Conservation (phyloP, 2,797 vertebrate genomes). For the Lithobates sylvaticus region DNA sequence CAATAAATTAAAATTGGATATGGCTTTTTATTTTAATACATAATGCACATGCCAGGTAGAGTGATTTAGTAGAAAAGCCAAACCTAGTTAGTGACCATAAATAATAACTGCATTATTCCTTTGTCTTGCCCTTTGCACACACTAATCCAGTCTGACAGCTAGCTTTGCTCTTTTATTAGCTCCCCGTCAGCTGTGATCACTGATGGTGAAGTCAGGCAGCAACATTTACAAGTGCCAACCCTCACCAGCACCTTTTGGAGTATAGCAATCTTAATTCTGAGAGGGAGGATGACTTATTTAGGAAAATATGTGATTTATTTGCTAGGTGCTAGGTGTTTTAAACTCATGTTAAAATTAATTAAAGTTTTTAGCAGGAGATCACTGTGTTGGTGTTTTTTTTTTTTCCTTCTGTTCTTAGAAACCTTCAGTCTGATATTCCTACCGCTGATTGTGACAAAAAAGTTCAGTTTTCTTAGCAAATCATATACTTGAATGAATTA, state of each 20-base stretch:
- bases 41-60: constrained; percentile 78
- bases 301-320: background rate
- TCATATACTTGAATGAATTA: too few relatives aligned
- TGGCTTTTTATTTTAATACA: constrained; percentile 64
- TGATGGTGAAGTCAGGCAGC: constrained; percentile 91
- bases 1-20: background rate
- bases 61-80: constrained; percentile 76
- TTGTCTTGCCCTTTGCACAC: constrained; percentile 88
- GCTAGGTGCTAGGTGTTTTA: background rate
- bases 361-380: too few relatives aligned
- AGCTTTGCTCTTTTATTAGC: constrained; percentile 96
- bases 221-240: constrained; percentile 89
- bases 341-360: background rate
- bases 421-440: background rate
- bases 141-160: constrained; percentile 94
- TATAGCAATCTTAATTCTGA: constrained; percentile 60
- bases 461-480: too few relatives aligned
- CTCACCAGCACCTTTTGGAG: constrained; percentile 70
- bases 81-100: constrained; percentile 89
- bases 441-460: too few relatives aligned
- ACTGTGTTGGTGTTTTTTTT: too few relatives aligned
- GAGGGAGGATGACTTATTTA: constrained; percentile 21
- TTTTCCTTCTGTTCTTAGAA: background rate
- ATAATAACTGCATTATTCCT: constrained; percentile 87
- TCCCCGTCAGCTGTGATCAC: constrained; percentile 91